These are phyloP conservation scores for Metaphire vulgaris DNA, from an alignment of 1,140 invertebrate genomes.

Conservation along the genomic window DNA sequence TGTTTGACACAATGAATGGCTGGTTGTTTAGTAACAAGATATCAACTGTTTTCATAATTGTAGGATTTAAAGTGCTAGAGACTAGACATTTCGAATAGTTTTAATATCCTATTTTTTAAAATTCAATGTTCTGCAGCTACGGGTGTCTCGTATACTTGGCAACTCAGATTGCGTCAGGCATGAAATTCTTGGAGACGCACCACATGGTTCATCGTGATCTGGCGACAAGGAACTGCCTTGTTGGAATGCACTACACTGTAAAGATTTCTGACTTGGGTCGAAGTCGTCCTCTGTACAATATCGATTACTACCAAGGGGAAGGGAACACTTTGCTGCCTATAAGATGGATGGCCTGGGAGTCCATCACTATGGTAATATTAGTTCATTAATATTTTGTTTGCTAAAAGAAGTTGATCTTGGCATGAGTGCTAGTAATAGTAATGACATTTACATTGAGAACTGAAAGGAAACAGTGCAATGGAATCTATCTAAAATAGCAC, in stretches of 20 bases:
- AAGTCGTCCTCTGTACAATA: constrained; percentile 71
- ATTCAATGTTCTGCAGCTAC: constrained; percentile 64
- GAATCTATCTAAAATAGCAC: too few relatives aligned
- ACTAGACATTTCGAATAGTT: too few relatives aligned
- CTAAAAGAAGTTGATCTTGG: too few relatives aligned
- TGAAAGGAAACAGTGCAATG: too few relatives aligned
- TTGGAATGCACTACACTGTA: constrained; percentile 74
- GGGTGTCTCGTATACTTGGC: constrained; percentile 73
- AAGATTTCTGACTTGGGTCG: constrained; percentile 88
- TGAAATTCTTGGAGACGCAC: constrained; percentile 75
- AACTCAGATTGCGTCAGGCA: constrained; percentile 75
- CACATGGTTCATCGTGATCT: constrained; percentile 73
- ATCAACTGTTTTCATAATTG: too few relatives aligned
- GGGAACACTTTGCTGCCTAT: constrained; percentile 72
- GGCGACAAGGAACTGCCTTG: constrained; percentile 72
- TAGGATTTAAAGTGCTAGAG: too few relatives aligned
- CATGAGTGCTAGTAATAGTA: too few relatives aligned
- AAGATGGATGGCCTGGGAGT: constrained; percentile 85
- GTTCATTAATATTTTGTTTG: too few relatives aligned
- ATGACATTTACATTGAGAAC: too few relatives aligned
- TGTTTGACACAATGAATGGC: too few relatives aligned
- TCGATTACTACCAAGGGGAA: constrained; percentile 60
- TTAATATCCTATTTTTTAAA: too few relatives aligned
- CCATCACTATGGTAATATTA: constrained; percentile 54
- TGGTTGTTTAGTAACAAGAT: too few relatives aligned